Percentiles rank a stretch among this genome's conserved stretches.
These are phyloP conservation scores for Buphagus erythrorhynchus DNA, from an alignment of 2,797 vertebrate species.

Conservation along the genomic window DNA sequence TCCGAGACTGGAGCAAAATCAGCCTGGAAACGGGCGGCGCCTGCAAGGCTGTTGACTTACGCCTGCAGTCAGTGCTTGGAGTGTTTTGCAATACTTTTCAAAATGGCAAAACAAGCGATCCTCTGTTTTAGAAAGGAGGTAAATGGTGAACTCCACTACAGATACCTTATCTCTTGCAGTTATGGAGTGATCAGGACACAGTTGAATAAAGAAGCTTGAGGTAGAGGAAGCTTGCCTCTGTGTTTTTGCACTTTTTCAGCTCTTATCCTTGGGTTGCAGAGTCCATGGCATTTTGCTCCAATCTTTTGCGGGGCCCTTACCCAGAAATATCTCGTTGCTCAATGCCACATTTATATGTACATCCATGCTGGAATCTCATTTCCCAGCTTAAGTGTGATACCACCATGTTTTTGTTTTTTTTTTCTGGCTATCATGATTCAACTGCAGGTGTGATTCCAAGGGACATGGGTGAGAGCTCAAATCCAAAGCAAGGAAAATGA, in stretches of 20 bases:
- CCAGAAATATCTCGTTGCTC: fast-evolving
- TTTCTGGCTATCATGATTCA: neutral
- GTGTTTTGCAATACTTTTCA: neutral
- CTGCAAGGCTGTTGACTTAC: neutral
- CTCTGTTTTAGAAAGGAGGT: neutral
- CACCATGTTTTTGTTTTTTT: neutral
- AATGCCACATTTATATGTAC: fast-evolving
- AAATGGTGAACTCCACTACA: neutral
- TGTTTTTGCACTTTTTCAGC: neutral
- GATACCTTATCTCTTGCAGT: neutral
- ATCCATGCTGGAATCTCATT: fast-evolving
- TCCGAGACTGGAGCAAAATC: neutral
- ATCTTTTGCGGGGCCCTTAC: neutral
- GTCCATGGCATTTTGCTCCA: neutral
- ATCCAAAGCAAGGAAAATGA: neutral
- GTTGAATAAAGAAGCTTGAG: neutral
- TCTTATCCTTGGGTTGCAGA: neutral
- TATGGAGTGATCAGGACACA: neutral
- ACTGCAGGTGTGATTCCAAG: neutral
- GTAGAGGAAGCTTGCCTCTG: neutral
- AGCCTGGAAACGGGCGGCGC: neutral
- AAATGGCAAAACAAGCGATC: neutral
- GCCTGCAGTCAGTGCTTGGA: neutral
- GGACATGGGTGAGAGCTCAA: neutral
- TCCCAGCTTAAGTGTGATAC: neutral